Evolutionary conservation across 1,140 invertebrate species (phyloP).

Genomic region (Argopecten irradians): DNA sequence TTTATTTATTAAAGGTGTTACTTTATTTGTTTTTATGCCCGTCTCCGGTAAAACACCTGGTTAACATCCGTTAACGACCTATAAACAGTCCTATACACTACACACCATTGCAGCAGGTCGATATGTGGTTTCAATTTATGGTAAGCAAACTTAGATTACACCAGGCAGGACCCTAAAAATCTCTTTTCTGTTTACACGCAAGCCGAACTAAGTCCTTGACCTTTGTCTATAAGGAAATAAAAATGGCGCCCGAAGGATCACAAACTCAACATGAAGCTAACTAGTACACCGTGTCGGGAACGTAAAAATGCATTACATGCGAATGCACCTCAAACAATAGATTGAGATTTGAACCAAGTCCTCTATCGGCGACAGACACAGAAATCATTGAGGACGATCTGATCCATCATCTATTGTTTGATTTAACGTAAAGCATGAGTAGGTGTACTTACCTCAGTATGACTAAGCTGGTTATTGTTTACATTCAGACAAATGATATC

Average conservation of each 20-base stretch:
- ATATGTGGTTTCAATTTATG: not conserved
- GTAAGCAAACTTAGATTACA: conserved; percentile 17
- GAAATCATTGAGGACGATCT: not conserved
- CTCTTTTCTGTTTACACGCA: not conserved
- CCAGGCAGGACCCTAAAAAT: not conserved
- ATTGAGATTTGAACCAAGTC: not conserved
- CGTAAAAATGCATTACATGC: not conserved
- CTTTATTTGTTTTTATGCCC: not conserved
- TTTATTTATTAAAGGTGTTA: not conserved
- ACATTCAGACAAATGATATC: not conserved
- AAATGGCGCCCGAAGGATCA: not conserved
- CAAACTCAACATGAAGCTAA: not conserved
- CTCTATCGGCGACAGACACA: not conserved
- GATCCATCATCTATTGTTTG: not conserved
- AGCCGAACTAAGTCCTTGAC: not conserved
- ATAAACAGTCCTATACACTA: not conserved
- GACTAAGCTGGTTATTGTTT: not conserved
- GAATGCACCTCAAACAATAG: not conserved
- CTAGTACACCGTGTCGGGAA: not conserved
- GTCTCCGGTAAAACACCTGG: too few species aligned
- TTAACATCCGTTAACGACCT: not conserved
- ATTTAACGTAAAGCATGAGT: not conserved
- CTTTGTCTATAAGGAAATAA: not conserved
- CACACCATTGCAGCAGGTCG: not conserved
- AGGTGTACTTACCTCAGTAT: not conserved